phyloP scores from a whole-genome alignment of 2,797 vertebrate species.

The Salmo trutta region DNA sequence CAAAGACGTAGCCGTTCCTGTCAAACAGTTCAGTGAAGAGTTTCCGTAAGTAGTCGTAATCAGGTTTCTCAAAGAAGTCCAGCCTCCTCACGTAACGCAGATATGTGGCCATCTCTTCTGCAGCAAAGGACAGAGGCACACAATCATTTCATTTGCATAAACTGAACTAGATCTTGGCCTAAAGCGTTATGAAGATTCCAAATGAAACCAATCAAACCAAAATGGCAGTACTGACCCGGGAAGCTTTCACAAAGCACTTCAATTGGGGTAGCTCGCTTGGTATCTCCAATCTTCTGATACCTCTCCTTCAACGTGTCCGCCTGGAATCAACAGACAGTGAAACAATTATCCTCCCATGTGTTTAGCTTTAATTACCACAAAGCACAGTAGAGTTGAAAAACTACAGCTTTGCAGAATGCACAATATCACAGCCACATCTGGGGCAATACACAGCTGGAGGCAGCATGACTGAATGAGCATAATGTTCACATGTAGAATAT shows the following conservation, averaged over 20 bases:
- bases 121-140: conserved; percentile 20
- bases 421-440: not conserved
- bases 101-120: conserved; percentile 98
- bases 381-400: not conserved
- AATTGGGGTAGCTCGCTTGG: conserved; percentile 92
- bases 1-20: conserved; percentile 91
- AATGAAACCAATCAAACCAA: not conserved
- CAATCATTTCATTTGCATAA: conserved; percentile 18
- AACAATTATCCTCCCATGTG: not conserved
- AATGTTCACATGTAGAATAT: conserved; percentile 15
- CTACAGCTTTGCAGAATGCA: conserved; percentile 6
- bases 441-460: conserved; percentile 1
- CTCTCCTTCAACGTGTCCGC: conserved; percentile 96
- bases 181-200: not conserved
- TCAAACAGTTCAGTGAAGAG: conserved; percentile 96
- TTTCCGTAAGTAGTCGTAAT: conserved; percentile 95
- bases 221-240: conserved; percentile 79
- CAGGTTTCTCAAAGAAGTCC: conserved; percentile 97
- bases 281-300: conserved; percentile 98
- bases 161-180: not conserved
- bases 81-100: conserved; percentile 94
- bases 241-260: conserved; percentile 97
- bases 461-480: not conserved
- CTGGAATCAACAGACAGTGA: conserved; percentile 60
- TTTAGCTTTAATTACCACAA: not conserved